Base-by-base conservation (phyloP, 37 sponge, comb jelly and placozoan species). In the Chondrilla cf. caribensis region DNA sequence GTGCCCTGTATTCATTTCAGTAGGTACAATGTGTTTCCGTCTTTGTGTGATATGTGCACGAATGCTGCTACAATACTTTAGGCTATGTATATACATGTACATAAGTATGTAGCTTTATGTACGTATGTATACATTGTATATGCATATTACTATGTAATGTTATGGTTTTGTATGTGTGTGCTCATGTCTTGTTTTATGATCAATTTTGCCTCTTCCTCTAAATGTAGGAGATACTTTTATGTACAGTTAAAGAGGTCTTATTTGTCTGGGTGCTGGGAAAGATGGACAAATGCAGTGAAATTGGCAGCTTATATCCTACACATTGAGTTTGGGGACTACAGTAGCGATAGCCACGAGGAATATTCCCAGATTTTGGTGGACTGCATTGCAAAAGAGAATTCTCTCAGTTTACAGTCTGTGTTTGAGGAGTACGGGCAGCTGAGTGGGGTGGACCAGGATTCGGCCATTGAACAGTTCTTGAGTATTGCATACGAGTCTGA, bases 381-480 rank as follows among this genome's bases (percentile, higher is more conserved):
- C 42, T 36, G 8, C 19, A 8, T 21, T 28, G 38, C 37, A 22
- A 28, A 4, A 72, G 38, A 8, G 6, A 7, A 72, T 72, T 18
- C 42, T 4, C 51, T 47, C 51, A 36, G 42, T 40, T 29, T 22
- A 31, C 22, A 22, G 7, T 67, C 85, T 75, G 11, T 82, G 65
- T 7, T 47, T 79, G 25, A 79, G 79, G 2, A 42, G 72, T 64
- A 84, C 83, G 60, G 92, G 40, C 79, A 86, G 43, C 64, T 92
- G 28, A 60, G 42, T 22, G 92, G 92, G 14, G 66, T 82, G n/a
- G 79, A 83, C 28, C 21, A 40, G 0, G 89, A 86, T 31, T 40
- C 88, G 1, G 92, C 89, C 2, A 83, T 83, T 19, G 92, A 92
- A 67, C 83, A 83, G 77, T 92, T 92, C 65, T 86, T 92, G 36